Base-by-base conservation (phyloP, 2,797 vertebrate species). In the Platyrinchus mystaceus region DNA sequence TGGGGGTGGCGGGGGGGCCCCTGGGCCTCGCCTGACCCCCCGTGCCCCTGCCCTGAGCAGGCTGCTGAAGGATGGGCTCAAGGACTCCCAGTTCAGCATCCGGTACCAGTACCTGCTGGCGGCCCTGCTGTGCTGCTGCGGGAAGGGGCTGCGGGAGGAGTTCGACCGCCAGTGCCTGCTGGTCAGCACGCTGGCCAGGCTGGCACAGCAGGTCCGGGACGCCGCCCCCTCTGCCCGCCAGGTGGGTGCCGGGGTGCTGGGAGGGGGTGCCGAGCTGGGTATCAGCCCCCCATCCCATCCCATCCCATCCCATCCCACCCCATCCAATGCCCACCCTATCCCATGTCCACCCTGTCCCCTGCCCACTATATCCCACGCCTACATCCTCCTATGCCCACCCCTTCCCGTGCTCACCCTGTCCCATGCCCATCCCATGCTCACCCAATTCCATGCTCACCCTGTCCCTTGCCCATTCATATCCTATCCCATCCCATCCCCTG, bases 51-150 rank as follows among this genome's bases (percentile, higher is more conserved):
- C 77, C 32, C 46, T 0, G 0, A 26, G 22, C 96, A 99, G 99
- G 99, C 94, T 99, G 96, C 97, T 99, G 95, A 99, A 99, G 97
- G 99, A 99, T 0, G 98, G 98, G 63, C 98, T 99, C 30, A 99
- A 99, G 97, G 99, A 99, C 95, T 99, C 98, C 3, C 99, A 99
- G 98, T 99, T 99, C 98, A 99, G 98, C 32, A 99, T 98, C 87
- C 98, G 99, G 12, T 99, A 99, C 96, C 99, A 99, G 97, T 99
- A 99, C 92, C 98, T 99, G 77, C 98, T 99, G 95, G 99, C 98
- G 0, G 99, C 99, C 17, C 96, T 99, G 95, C 97, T 99, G n/a
- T 99, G 99, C 98, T 99, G 99, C 94, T 98, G 98, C 0, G 99
- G 99, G 18, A 98, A 98, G 67, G 98, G 98, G 24, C 98, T 99